Base-by-base conservation (phyloP, 1,140 invertebrate genomes). In the Oreohelix idahoensis region DNA sequence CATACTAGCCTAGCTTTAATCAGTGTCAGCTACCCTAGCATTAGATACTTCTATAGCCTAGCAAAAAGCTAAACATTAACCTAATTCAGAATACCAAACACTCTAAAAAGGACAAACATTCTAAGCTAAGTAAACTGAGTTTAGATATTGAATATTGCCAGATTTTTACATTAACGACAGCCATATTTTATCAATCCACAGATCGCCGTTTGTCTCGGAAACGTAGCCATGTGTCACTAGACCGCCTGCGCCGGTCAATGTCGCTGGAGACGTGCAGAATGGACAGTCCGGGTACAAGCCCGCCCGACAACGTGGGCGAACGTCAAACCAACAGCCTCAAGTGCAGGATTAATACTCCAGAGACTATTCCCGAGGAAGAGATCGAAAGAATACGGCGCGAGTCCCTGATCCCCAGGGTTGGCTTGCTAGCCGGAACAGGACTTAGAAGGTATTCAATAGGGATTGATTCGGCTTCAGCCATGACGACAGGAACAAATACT, bases 121-220 rank as follows among this genome's bases (percentile, higher is more conserved):
- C n/a, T n/a, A n/a, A n/a, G n/a, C n/a, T n/a, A n/a, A n/a, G n/a
- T n/a, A n/a, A n/a, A n/a, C n/a, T n/a, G n/a, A n/a, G n/a, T n/a
- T n/a, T n/a, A n/a, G n/a, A n/a, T n/a, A n/a, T n/a, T n/a, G n/a
- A n/a, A n/a, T n/a, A n/a, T n/a, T n/a, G n/a, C n/a, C n/a, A n/a
- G n/a, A n/a, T n/a, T n/a, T n/a, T n/a, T n/a, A n/a, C n/a, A n/a
- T n/a, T 58, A 58, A 58, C 26, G 20, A 58, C 26, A 20, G 2
- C 20, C 53, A 15, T 35, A 10, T 66, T 26, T 49, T 81, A 17
- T 75, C 8, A 49, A 76, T 71, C 74, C 84, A 36, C 83, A 88
- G 87, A 86, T 84, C 84, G 86, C 13, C 82, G 86, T 49, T 51
- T 88, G 83, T 86, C 85, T 49, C 42, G 86, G 2, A 88, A 88